Percentiles rank a stretch among this genome's conserved stretches.
These are phyloP conservation scores for Alsophila aescularia DNA, from an alignment of 2,888 invertebrate species.

Conservation along the genomic window DNA sequence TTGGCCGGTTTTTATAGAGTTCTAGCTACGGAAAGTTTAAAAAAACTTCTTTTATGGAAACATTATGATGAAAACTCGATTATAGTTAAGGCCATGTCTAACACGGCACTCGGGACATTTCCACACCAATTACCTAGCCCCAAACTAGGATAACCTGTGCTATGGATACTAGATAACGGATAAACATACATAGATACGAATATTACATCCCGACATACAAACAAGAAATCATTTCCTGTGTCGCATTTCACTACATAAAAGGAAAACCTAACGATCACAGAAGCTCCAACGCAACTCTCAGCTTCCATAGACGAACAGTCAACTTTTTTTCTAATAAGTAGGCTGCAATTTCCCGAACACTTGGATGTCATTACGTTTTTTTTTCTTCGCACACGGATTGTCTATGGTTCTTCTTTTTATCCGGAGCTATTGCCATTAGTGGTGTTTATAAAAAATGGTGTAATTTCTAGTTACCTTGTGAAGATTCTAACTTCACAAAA, in stretches of 20 bases:
- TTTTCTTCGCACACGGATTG: conserved; percentile 35
- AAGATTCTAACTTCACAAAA: conserved; percentile 17
- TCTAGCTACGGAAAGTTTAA: no score
- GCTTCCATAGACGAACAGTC: conserved; percentile 6
- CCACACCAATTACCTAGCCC: no score
- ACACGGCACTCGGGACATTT: no score
- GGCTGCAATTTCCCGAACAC: conserved; percentile 33
- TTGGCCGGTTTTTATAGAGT: no score
- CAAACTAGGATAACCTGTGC: no score
- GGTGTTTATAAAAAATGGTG: conserved; percentile 28
- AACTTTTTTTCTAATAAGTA: conserved; percentile 19
- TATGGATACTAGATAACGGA: no score
- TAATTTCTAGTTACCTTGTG: conserved; percentile 30
- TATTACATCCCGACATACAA: not conserved
- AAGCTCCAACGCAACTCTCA: not conserved
- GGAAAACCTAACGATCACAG: not conserved
- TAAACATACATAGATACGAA: no score
- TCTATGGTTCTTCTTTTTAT: conserved; percentile 38
- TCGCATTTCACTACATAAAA: not conserved
- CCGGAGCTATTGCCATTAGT: conserved; percentile 32
- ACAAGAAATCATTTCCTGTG: not conserved
- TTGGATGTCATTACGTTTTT: conserved; percentile 38
- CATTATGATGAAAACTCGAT: no score
- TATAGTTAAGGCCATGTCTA: no score
- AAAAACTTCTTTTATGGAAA: no score